Evolutionary conservation across 2,888 invertebrate genomes (phyloP).

Genomic region (Tinea semifulvella): DNA sequence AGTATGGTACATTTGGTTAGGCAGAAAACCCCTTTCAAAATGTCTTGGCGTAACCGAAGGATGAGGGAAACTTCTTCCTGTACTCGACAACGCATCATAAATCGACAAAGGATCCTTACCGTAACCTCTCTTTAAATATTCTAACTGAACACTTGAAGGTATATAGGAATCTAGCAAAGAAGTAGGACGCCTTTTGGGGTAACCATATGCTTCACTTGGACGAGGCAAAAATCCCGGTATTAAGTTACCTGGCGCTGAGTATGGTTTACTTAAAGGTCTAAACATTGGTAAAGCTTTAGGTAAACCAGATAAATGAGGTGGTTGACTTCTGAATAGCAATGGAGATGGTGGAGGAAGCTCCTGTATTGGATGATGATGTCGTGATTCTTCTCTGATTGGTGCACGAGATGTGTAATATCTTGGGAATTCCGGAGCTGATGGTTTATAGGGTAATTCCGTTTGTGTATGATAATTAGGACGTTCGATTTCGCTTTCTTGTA

Average conservation of each 20-base stretch:
- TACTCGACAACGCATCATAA: constrained; percentile 47
- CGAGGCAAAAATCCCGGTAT: constrained; percentile 30
- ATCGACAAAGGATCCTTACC: constrained; percentile 47
- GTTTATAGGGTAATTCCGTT: constrained; percentile 33
- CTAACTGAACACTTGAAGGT: constrained; percentile 63
- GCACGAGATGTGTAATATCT: constrained; percentile 43
- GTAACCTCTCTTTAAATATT: constrained; percentile 53
- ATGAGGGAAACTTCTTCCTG: constrained; percentile 33
- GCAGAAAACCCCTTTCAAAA: constrained; percentile 54
- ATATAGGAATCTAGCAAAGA: constrained; percentile 69
- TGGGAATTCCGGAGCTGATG: constrained; percentile 30
- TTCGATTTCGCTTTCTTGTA: constrained; percentile 32
- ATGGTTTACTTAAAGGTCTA: constrained; percentile 44
- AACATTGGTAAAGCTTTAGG: constrained; percentile 49
- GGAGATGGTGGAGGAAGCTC: constrained; percentile 48
- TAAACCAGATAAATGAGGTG: constrained; percentile 43
- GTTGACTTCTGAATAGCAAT: constrained; percentile 37
- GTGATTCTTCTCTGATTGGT: constrained; percentile 39
- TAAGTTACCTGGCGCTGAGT: constrained; percentile 31
- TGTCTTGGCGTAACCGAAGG: constrained; percentile 32
- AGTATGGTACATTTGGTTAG: constrained; percentile 60
- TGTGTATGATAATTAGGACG: constrained; percentile 33
- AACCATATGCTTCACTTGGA: constrained; percentile 32
- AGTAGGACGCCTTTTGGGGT: constrained; percentile 44
- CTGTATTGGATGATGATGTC: constrained; percentile 28